Conservation (phyloP, 2,888 invertebrate species). For the Apeira syringaria region DNA sequence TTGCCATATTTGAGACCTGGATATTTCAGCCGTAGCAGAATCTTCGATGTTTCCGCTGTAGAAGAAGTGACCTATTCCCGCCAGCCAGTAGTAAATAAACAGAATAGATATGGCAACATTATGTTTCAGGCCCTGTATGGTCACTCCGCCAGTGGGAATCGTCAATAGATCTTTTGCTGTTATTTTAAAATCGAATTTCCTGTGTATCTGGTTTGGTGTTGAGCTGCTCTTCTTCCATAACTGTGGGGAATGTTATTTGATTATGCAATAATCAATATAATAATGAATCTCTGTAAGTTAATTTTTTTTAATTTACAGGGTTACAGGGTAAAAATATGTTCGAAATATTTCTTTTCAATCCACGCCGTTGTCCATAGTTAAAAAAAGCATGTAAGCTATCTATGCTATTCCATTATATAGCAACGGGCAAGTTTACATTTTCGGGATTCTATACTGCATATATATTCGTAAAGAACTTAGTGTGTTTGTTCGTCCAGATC, state of each 20-base stretch:
- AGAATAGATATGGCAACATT: constrained; percentile 86
- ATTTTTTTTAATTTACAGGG: too few relatives aligned
- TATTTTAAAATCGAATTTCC: constrained; percentile 59
- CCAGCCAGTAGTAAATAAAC: constrained; percentile 88
- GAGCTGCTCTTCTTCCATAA: constrained; percentile 77
- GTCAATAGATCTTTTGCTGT: constrained; percentile 76
- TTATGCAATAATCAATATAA: not conserved
- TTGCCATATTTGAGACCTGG: constrained; percentile 89
- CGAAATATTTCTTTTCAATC: too few relatives aligned
- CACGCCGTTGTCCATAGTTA: too few relatives aligned
- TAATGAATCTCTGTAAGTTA: too few relatives aligned
- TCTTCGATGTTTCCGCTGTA: constrained; percentile 87
- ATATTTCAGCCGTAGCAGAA: constrained; percentile 90
- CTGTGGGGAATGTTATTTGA: constrained; percentile 34
- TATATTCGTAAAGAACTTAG: too few relatives aligned
- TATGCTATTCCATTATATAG: too few relatives aligned
- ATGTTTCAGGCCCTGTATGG: constrained; percentile 83
- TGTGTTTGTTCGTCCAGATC: too few relatives aligned
- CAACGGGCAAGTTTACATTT: too few relatives aligned
- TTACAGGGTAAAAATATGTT: too few relatives aligned
- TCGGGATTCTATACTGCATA: too few relatives aligned
- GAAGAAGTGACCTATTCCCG: constrained; percentile 86
- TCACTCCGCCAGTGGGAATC: constrained; percentile 86
- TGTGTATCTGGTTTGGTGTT: constrained; percentile 78
- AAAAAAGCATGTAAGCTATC: too few relatives aligned